Evolutionary conservation across 2,797 vertebrate genomes (phyloP), one percentile per base, ranked within the genome.

Genomic region (Malacoraja senta): DNA sequence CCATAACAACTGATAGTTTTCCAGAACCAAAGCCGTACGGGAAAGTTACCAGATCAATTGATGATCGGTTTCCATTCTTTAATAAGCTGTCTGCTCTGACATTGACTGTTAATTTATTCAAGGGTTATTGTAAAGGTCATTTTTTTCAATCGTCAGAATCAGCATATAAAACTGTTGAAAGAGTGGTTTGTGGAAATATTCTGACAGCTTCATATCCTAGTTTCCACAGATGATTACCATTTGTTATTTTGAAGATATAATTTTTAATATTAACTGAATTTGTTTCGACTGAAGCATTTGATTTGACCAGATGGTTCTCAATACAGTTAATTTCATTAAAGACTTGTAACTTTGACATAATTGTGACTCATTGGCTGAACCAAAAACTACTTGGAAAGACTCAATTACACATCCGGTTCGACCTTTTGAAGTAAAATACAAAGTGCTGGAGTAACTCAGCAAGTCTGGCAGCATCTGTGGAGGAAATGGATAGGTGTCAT

Each of bases 21-120:
- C 32, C 32, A 35, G 17, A 32, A 88, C 21, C n/a, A 68, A 68
- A 68, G 17, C 32, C 32, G n/a, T n/a, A 10, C 3, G 8, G n/a
- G 17, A 88, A 88, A 88, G n/a, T 65, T 88, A 12, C 26, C 35
- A 61, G 6, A 3, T 21, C 21, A 1, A 35, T 68, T 35, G 32
- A 78, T 78, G 63, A 15, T 88, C 8, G 7, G 8, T 88, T 88
- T 44, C 8, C 84, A 35, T 68, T 32, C 84, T 65, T 88, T 88
- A 21, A 35, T 68, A 24, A 88, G 35, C n/a, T 63, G 29, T 88
- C 84, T 65, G 61, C n/a, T 65, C 84, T 65, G 17, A 61, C 13
- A 61, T 84, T 61, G 58, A 88, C 58, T 86, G n/a, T 19, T 65
- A 65, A 88, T 88, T 68, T n/a, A 88, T 83, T 53, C 80, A 83